phyloP scores from a whole-genome alignment of 2,888 invertebrate species.

The Rhaphigaster nebulosa region DNA sequence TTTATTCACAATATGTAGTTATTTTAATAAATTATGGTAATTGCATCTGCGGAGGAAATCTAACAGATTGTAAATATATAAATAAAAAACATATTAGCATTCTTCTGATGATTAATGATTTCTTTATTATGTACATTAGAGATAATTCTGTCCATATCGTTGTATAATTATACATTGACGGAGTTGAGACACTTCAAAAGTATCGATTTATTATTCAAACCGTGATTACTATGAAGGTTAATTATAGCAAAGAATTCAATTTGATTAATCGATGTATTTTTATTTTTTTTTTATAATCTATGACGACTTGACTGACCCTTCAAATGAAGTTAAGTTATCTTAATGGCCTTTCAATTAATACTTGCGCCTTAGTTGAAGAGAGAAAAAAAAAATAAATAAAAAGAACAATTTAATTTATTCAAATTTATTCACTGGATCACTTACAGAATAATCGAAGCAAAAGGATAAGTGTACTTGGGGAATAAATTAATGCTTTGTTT shows the following conservation, averaged over 20 bases:
- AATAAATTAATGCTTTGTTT: not conserved
- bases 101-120: too few relatives aligned
- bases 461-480: conserved; percentile 8
- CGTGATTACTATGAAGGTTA: not conserved
- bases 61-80: too few relatives aligned
- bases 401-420: not conserved
- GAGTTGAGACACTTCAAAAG: not conserved
- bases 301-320: not conserved
- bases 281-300: not conserved
- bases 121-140: too few relatives aligned
- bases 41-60: too few relatives aligned
- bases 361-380: not conserved
- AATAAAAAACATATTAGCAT: too few relatives aligned
- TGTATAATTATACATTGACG: not conserved
- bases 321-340: not conserved
- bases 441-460: not conserved
- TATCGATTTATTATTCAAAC: not conserved
- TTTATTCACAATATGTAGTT: too few relatives aligned
- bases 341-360: conserved; percentile 17
- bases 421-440: not conserved
- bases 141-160: too few relatives aligned
- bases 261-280: too few relatives aligned
- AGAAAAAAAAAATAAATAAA: not conserved
- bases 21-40: too few relatives aligned
- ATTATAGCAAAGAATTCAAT: not conserved